A percentile compares a stretch with the other conserved stretches of the same genome.
These are phyloP conservation scores for Oncorhynchus mykiss DNA, from an alignment of 2,113 vertebrate species.

Conservation along the genomic window DNA sequence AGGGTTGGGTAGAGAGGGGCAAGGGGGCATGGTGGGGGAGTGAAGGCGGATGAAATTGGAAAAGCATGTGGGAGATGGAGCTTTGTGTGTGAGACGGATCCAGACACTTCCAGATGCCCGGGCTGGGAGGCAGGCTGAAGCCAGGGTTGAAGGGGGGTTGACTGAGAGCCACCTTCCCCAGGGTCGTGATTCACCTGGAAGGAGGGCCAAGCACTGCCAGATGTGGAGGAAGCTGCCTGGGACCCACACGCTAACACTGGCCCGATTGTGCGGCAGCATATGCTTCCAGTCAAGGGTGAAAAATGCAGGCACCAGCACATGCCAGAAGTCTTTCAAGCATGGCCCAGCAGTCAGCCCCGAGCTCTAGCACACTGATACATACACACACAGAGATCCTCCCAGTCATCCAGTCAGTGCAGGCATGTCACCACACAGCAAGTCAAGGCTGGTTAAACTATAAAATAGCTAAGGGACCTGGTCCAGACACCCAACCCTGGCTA, in stretches of 20 bases:
- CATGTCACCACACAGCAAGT: slow-evolving; percentile 92
- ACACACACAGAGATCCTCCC: slow-evolving; percentile 49
- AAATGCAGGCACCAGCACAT: slow-evolving; percentile 91
- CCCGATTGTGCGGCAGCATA: slow-evolving; percentile 90
- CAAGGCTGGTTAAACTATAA: slow-evolving; percentile 85
- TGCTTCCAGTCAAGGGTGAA: slow-evolving; percentile 98
- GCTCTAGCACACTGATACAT: slow-evolving; percentile 79
- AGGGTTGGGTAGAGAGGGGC: slow-evolving; percentile 55
- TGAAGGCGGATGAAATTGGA: slow-evolving; percentile 81
- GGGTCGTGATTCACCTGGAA: slow-evolving; percentile 95
- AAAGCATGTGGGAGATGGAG: slow-evolving; percentile 89
- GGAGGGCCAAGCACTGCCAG: slow-evolving; percentile 89
- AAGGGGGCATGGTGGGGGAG: slow-evolving; percentile 65
- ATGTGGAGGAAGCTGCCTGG: slow-evolving; percentile 89
- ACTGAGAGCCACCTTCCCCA: slow-evolving; percentile 86
- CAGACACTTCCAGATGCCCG: slow-evolving; percentile 96
- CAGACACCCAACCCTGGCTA: slow-evolving; percentile 73
- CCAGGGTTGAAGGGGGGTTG: slow-evolving; percentile 12
- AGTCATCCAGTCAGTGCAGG: slow-evolving; percentile 85
- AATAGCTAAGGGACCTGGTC: slow-evolving; percentile 83
- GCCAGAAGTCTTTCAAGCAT: slow-evolving; percentile 96
- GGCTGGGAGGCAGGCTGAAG: slow-evolving; percentile 47
- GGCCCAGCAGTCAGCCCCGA: slow-evolving; percentile 90
- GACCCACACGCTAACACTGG: slow-evolving; percentile 86
- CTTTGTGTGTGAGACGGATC: slow-evolving; percentile 84